Evolutionary conservation across 2,113 vertebrate genomes (phyloP).

Genomic region (Oryctolagus cuniculus): DNA sequence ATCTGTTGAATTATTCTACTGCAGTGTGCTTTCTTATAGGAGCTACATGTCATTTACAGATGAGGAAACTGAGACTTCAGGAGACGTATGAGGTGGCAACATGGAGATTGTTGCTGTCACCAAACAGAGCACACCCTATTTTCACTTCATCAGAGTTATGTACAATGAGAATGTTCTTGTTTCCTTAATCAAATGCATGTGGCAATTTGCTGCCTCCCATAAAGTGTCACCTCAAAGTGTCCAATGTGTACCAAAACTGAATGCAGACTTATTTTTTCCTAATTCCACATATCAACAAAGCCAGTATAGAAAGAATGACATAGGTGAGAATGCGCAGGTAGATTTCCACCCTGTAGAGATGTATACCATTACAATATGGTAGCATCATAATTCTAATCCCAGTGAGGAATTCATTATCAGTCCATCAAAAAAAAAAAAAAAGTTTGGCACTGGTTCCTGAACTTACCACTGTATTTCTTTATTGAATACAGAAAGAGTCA

Average conservation of each 20-base stretch:
- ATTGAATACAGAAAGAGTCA: background rate
- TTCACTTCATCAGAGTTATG: background rate
- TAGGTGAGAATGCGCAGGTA: background rate
- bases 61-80: background rate
- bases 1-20: background rate
- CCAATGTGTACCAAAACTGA: background rate
- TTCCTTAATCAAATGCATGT: background rate
- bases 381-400: background rate
- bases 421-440: background rate
- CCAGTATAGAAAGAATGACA: background rate
- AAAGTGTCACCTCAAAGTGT: background rate
- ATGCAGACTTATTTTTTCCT: background rate
- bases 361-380: background rate
- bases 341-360: background rate
- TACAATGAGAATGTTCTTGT: background rate
- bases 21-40: background rate
- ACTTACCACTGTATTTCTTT: background rate
- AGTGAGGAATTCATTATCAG: background rate
- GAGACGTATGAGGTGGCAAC: background rate
- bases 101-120: background rate
- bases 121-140: background rate
- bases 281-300: slow-evolving; percentile 32
- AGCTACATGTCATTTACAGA: background rate
- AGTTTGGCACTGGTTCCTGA: background rate
- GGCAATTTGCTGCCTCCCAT: background rate